Conservation (phyloP, 2,888 invertebrate species). For the Lissonota sp. region DNA sequence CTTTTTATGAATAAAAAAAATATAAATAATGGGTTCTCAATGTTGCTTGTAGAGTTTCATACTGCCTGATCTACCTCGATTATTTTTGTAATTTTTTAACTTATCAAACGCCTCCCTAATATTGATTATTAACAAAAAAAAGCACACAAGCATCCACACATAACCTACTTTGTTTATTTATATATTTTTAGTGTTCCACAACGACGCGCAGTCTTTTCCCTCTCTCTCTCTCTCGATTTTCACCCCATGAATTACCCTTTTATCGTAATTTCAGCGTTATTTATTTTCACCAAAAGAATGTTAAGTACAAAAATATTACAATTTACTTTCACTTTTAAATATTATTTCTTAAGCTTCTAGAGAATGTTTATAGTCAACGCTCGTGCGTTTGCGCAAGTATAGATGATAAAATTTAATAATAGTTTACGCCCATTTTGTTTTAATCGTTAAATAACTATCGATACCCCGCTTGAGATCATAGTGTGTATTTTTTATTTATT, state of each 20-base stretch:
- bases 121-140: background rate
- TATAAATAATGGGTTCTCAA: too few relatives aligned
- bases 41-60: too few relatives aligned
- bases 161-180: background rate
- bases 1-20: background rate
- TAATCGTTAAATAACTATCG: constrained; percentile 9
- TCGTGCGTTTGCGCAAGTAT: constrained; percentile 16
- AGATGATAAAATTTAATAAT: constrained; percentile 10
- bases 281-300: constrained; percentile 64
- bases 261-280: constrained; percentile 43
- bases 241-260: constrained; percentile 2
- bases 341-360: constrained; percentile 66
- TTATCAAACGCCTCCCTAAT: background rate
- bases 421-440: background rate
- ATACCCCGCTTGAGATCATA: background rate
- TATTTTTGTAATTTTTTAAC: too few relatives aligned
- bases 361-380: constrained; percentile 21
- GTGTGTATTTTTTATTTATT: background rate
- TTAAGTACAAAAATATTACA: constrained; percentile 82
- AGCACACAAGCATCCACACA: constrained; percentile 24
- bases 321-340: constrained; percentile 62
- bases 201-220: background rate
- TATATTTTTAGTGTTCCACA: constrained; percentile 13
- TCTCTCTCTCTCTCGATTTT: constrained; percentile 2
- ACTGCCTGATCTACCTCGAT: too few relatives aligned